These are phyloP conservation scores for Trachurus trachurus DNA, from an alignment of 2,797 vertebrate genomes.

Conservation along the genomic window DNA sequence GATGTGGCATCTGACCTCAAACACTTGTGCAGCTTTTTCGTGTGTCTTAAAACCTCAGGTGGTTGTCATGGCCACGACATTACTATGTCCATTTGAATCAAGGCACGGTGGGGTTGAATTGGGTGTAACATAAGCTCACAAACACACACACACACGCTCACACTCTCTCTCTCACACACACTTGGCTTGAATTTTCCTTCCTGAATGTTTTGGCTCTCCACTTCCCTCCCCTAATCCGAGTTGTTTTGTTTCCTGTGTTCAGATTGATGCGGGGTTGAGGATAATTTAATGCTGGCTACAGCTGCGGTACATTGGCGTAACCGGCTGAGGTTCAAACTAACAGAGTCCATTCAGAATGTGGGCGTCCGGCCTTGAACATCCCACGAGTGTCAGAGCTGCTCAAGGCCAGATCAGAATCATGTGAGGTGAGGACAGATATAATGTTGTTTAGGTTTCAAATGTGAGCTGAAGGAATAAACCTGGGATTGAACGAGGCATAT, in stretches of 20 bases:
- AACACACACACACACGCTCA: constrained; percentile 24
- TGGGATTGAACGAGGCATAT: background rate
- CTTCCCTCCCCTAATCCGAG: background rate
- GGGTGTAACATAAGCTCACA: constrained; percentile 16
- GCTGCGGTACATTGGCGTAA: constrained; percentile 24
- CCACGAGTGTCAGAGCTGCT: constrained; percentile 15
- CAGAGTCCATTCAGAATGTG: constrained; percentile 25
- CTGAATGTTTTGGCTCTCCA: constrained; percentile 31
- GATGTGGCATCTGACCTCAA: constrained; percentile 21
- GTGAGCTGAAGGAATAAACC: background rate
- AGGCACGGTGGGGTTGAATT: constrained; percentile 25
- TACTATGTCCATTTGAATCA: constrained; percentile 22
- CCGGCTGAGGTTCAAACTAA: constrained; percentile 14
- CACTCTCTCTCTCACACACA: constrained; percentile 17
- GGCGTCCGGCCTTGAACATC: constrained; percentile 7
- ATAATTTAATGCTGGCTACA: constrained; percentile 31
- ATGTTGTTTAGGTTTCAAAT: background rate
- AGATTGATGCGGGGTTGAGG: constrained; percentile 26
- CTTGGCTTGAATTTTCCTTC: constrained; percentile 32
- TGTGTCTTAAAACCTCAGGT: constrained; percentile 2
- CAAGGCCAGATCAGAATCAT: constrained; percentile 16
- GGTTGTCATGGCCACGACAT: constrained; percentile 36
- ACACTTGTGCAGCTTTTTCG: background rate
- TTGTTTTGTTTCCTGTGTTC: constrained; percentile 40
- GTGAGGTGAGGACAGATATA: constrained; percentile 4